Percentiles rank a stretch among this genome's conserved stretches.
phyloP scores from a whole-genome alignment of 2,888 invertebrate genomes.

The Clivina fossor region DNA sequence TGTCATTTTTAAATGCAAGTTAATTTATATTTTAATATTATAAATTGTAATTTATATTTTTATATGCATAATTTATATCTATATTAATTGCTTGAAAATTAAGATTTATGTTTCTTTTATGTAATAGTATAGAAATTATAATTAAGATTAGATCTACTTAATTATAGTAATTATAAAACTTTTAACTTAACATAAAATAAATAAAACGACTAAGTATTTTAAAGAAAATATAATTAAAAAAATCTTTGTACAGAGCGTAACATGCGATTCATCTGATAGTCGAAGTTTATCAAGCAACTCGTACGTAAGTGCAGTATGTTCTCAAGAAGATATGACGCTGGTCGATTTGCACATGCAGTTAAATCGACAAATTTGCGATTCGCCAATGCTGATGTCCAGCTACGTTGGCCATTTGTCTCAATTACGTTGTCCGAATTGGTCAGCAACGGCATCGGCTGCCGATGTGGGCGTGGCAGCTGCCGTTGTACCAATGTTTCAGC shows the following conservation, averaged over 20 bases:
- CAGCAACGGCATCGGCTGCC: background rate
- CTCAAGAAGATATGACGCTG: slow-evolving; percentile 87
- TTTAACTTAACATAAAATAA: slow-evolving; percentile 5
- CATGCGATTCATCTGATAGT: slow-evolving; percentile 67
- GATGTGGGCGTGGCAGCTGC: slow-evolving; percentile 53
- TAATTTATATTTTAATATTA: too few species aligned
- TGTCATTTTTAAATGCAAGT: too few species aligned
- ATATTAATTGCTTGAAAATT: too few species aligned
- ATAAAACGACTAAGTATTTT: too few species aligned
- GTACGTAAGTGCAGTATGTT: slow-evolving; percentile 88
- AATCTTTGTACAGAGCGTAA: slow-evolving; percentile 8
- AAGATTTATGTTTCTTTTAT: too few species aligned
- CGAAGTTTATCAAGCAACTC: slow-evolving; percentile 82
- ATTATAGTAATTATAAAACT: background rate
- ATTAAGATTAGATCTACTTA: too few species aligned
- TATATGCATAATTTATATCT: too few species aligned
- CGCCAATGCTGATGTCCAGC: slow-evolving; percentile 91
- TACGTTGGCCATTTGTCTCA: slow-evolving; percentile 91
- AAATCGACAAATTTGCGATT: slow-evolving; percentile 84
- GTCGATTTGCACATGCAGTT: slow-evolving; percentile 91
- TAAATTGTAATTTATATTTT: too few species aligned
- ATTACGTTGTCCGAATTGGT: slow-evolving; percentile 76
- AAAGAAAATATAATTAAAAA: too few species aligned
- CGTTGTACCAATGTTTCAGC: slow-evolving; percentile 77
- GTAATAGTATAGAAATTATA: too few species aligned